Evolutionary conservation across 2,888 invertebrate species (phyloP), one percentile per base, ranked within the genome.

Genomic region (Troides helena): DNA sequence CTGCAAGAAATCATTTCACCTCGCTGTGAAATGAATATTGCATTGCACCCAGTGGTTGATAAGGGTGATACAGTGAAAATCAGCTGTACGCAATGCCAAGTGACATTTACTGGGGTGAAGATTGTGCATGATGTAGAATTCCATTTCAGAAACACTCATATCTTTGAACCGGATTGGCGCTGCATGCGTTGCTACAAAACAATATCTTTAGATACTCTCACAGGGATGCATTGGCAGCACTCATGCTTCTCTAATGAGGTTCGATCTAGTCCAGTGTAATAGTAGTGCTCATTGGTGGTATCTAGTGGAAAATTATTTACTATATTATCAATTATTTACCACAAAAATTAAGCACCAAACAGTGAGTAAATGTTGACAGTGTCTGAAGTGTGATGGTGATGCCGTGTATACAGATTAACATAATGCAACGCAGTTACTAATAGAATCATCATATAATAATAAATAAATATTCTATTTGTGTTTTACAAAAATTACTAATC

Each of bases 1-100:
- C 62, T 90, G 0, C 80, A 88, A 72, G 90, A 90, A 68, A 78
- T 75, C 0, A 12, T 84, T 0, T 65, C 74, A 1, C 89, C 89
- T 0, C 73, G 74, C 14, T 76, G 78, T 30, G 25, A 72, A 2
- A 75, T 81, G 1, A 59, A 70, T 18, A 56, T 85, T 0, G 72
- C 69, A 8, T 12, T 25, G 8, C 21, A 39, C 46, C 25, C 18
- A 10, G 64, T 0, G 1, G 8, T n/a, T 18, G 6, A 43, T 17
- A 17, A 30, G 17, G 62, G 53, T 17, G 57, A 43, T 10, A 39
- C 18, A n/a, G n/a, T 88, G 3, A 77, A 71, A 1, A 68, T 88
- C 0, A 81, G 82, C 23, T 90, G 90, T 71, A 5, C 43, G 0
- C 43, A 76, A 0, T 90, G 90, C 67, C 74, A 77, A 0, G 4